Conservation (phyloP, 2,113 vertebrate species). For the Centropristis striata region DNA sequence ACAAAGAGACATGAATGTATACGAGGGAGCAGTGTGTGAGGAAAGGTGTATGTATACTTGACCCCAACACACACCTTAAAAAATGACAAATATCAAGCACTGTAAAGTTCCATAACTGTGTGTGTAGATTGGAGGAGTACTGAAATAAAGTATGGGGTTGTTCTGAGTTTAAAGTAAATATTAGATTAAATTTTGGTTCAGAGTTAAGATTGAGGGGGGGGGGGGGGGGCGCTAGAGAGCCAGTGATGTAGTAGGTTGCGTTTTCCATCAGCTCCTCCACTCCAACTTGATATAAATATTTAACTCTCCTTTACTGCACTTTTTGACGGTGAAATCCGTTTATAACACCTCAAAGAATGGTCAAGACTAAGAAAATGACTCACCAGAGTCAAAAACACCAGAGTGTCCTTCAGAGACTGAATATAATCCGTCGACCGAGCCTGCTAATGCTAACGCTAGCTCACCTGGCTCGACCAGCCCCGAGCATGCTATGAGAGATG, state of each 20-base stretch:
- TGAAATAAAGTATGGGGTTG: not conserved
- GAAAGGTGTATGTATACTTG: not conserved
- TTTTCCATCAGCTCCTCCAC: not conserved
- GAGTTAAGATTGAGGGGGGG: not conserved
- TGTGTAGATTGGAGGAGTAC: too few species aligned
- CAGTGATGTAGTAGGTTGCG: too few species aligned
- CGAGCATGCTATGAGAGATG: too few species aligned
- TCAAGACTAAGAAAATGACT: not conserved
- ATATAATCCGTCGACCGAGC: not conserved
- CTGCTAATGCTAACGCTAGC: not conserved
- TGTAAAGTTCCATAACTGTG: conserved; percentile 1
- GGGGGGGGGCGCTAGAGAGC: too few species aligned
- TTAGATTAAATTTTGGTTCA: not conserved
- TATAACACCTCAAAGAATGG: not conserved
- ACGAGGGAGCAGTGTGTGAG: not conserved
- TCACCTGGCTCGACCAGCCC: not conserved
- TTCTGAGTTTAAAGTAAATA: not conserved
- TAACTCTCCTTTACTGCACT: not conserved
- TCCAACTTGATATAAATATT: not conserved
- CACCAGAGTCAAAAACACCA: not conserved
- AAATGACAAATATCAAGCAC: not conserved
- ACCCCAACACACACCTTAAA: not conserved
- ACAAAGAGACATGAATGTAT: not conserved
- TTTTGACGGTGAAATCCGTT: not conserved
- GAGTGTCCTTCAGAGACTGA: not conserved